A percentile compares a stretch with the other conserved stretches of the same genome.
phyloP scores from a whole-genome alignment of 2,888 invertebrate genomes.

The Ichneumoninae sp. region DNA sequence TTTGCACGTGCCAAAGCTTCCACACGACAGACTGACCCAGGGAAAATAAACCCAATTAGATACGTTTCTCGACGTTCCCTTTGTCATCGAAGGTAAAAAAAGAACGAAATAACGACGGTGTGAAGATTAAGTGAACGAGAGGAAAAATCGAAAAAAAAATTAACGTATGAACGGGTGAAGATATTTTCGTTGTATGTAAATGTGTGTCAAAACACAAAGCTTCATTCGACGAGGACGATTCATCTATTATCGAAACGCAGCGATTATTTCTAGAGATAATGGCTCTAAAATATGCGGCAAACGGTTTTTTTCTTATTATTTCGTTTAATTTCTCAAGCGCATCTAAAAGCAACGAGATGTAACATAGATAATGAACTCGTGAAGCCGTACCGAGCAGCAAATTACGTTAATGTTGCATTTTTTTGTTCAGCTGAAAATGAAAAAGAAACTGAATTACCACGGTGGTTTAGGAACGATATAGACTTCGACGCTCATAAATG shows the following conservation, averaged over 20 bases:
- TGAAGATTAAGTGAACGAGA: background rate
- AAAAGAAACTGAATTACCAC: constrained; percentile 62
- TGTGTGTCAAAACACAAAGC: background rate
- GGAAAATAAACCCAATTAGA: constrained; percentile 74
- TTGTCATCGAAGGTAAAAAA: constrained; percentile 2
- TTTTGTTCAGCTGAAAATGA: constrained; percentile 75
- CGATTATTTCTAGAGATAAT: background rate
- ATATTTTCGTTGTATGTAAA: background rate
- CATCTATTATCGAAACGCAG: background rate
- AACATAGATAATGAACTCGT: constrained; percentile 10
- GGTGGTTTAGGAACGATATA: constrained; percentile 1
- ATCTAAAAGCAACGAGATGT: background rate
- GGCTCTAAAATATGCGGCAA: background rate
- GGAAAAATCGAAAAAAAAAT: background rate
- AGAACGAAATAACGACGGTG: constrained; percentile 21
- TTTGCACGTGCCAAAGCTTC: constrained; percentile 80
- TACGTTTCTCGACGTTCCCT: background rate
- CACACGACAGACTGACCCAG: constrained; percentile 80
- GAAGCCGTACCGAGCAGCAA: constrained; percentile 71
- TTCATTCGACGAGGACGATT: background rate
- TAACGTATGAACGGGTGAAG: background rate
- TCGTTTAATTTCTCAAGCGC: background rate
- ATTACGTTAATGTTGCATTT: constrained; percentile 69
- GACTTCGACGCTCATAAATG: background rate
- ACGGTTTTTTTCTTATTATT: background rate